A percentile compares a stretch with the other conserved stretches of the same genome.
Evolutionary conservation across 2,888 invertebrate species (phyloP).

Genomic region (Lacanobia wlatinum): DNA sequence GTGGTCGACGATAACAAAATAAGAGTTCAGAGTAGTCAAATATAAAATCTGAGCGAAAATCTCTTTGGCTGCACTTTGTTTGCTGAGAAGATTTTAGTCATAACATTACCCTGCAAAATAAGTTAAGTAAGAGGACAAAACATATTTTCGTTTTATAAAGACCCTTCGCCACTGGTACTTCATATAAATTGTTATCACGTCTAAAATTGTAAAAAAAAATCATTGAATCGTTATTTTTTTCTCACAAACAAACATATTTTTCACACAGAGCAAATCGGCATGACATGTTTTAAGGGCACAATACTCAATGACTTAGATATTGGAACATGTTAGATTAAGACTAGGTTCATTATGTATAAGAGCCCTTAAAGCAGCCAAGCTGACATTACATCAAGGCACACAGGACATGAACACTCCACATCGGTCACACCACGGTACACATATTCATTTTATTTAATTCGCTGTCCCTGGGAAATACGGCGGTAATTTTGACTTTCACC

Average conservation of each 20-base stretch:
- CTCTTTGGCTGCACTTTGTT: neutral
- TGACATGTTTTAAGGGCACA: constrained; percentile 12
- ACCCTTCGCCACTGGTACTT: constrained; percentile 18
- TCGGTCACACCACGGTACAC: constrained; percentile 33
- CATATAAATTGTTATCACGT: neutral
- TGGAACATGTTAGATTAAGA: neutral
- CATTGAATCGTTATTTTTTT: neutral
- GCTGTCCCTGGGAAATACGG: constrained; percentile 17
- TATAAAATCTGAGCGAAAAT: neutral
- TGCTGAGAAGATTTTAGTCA: too few relatives aligned
- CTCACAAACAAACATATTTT: neutral
- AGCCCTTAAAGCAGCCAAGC: constrained; percentile 35
- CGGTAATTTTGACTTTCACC: neutral
- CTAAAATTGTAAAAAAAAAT: neutral
- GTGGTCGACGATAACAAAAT: neutral
- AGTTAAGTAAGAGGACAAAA: too few relatives aligned
- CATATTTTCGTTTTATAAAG: neutral
- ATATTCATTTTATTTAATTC: neutral
- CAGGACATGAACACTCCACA: constrained; percentile 41
- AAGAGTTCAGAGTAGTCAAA: neutral
- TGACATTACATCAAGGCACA: constrained; percentile 45
- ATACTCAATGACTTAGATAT: neutral
- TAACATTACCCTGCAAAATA: too few relatives aligned
- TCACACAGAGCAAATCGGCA: constrained; percentile 28
- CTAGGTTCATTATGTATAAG: constrained; percentile 6